Percentiles rank a stretch among this genome's conserved stretches.
Evolutionary conservation across 2,113 vertebrate genomes (phyloP).

Genomic region (Chloropsis hardwickii): DNA sequence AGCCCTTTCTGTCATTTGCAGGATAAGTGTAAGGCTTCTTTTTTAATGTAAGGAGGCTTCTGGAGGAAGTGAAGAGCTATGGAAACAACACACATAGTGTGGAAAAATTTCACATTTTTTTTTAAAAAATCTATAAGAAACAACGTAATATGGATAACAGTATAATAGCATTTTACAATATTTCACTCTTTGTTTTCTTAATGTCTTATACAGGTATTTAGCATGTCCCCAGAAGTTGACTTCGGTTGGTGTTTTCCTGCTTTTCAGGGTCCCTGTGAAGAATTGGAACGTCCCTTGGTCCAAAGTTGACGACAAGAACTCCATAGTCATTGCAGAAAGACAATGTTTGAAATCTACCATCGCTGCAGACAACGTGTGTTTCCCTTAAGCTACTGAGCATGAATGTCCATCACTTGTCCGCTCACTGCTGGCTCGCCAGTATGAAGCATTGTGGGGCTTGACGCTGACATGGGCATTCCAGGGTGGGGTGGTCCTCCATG

Average conservation of each 20-base stretch:
- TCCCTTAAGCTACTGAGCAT: conserved; percentile 87
- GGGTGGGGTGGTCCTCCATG: conserved; percentile 87
- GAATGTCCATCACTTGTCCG: conserved; percentile 88
- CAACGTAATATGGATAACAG: conserved; percentile 99
- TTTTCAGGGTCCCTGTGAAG: conserved; percentile 87
- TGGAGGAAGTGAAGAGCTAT: conserved; percentile 90
- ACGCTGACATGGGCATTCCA: conserved; percentile 88
- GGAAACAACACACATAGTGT: conserved; percentile 97
- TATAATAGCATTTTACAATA: conserved; percentile 99
- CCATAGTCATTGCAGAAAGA: conserved; percentile 84
- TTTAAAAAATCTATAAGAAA: conserved; percentile 99
- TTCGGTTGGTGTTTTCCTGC: conserved; percentile 83
- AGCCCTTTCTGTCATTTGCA: conserved; percentile 82
- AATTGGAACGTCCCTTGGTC: conserved; percentile 88
- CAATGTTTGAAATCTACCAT: conserved; percentile 81
- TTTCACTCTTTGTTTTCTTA: conserved; percentile 95
- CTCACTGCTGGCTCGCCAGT: conserved; percentile 82
- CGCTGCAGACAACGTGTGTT: conserved; percentile 76
- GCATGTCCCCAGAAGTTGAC: conserved; percentile 89
- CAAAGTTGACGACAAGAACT: conserved; percentile 85
- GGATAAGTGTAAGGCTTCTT: conserved; percentile 84
- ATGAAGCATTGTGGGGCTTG: conserved; percentile 83
- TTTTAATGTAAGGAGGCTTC: conserved; percentile 87
- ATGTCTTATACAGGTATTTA: conserved; percentile 98
- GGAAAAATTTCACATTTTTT: conserved; percentile 99